Conservation (phyloP, 2,113 vertebrate genomes). For the Neogobius melanostomus region DNA sequence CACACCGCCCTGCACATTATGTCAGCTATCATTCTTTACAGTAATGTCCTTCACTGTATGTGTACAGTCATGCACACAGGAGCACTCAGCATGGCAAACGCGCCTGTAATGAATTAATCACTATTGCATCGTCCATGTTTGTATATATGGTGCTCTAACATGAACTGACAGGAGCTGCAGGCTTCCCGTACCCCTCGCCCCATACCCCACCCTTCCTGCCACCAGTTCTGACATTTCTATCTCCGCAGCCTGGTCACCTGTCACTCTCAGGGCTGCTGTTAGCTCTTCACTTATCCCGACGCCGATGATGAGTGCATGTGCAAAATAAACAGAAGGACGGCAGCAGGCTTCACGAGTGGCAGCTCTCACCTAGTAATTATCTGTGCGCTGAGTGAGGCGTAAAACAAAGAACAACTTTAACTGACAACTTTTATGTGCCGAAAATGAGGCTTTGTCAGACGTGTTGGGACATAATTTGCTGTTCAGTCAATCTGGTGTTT, state of each 20-base stretch:
- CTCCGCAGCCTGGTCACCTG: slow-evolving; percentile 67
- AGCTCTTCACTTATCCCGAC: slow-evolving; percentile 48
- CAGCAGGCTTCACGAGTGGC: slow-evolving; percentile 5
- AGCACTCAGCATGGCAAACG: slow-evolving; percentile 19
- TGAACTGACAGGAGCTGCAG: slow-evolving; percentile 72
- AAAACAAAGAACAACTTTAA: slow-evolving; percentile 22
- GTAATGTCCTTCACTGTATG: slow-evolving; percentile 15
- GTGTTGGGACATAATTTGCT: not conserved
- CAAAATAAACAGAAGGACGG: slow-evolving; percentile 12
- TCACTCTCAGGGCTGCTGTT: slow-evolving; percentile 60
- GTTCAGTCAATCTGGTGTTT: not conserved
- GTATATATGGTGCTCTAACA: slow-evolving; percentile 60
- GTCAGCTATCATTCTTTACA: slow-evolving; percentile 59
- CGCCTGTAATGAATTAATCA: slow-evolving; percentile 64
- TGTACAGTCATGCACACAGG: slow-evolving; percentile 6
- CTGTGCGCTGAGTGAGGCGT: not conserved
- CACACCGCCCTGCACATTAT: slow-evolving; percentile 39
- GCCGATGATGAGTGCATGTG: slow-evolving; percentile 11
- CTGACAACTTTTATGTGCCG: slow-evolving; percentile 1
- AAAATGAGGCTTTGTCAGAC: slow-evolving; percentile 6
- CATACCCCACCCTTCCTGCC: slow-evolving; percentile 30
- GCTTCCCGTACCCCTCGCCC: slow-evolving; percentile 43
- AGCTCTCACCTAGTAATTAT: slow-evolving; percentile 36
- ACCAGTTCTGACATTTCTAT: slow-evolving; percentile 71
- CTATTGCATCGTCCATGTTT: slow-evolving; percentile 48